A percentile compares a stretch with the other conserved stretches of the same genome.
Conservation (phyloP, 2,888 invertebrate species). For the Drosophila rellima region DNA sequence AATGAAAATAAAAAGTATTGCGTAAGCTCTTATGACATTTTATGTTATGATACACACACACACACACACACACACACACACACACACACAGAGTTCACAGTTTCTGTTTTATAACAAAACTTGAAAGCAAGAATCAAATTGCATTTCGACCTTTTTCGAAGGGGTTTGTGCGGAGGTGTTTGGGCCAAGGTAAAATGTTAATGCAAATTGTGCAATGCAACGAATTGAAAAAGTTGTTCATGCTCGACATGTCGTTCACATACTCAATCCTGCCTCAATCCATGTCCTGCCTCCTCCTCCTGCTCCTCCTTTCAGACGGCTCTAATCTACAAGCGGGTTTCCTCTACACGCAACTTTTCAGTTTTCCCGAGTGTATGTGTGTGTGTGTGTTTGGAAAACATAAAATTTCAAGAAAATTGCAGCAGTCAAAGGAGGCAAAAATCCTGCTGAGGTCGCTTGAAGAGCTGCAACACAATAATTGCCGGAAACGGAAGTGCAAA, state of each 20-base stretch:
- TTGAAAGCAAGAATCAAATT: constrained; percentile 53
- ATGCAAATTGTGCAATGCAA: constrained; percentile 69
- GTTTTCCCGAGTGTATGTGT: constrained; percentile 1
- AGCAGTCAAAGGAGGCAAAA: constrained; percentile 43
- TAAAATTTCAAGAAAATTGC: constrained; percentile 63
- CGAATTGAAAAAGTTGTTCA: constrained; percentile 76
- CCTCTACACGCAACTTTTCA: constrained; percentile 26
- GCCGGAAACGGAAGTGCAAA: constrained; percentile 81
- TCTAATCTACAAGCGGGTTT: constrained; percentile 1
- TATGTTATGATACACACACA: constrained; percentile 9
- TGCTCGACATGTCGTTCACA: constrained; percentile 53
- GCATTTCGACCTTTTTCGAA: constrained; percentile 30
- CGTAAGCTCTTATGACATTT: constrained; percentile 30
- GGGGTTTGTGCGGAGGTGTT: neutral
- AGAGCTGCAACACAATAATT: constrained; percentile 63
- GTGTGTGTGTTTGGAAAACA: constrained; percentile 44
- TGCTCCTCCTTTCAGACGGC: neutral
- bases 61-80: neutral
- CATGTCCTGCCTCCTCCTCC: neutral
- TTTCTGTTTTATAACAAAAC: constrained; percentile 32
- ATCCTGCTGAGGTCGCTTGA: constrained; percentile 44
- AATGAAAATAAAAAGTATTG: constrained; percentile 6
- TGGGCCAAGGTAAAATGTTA: constrained; percentile 44
- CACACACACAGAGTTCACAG: neutral
- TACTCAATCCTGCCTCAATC: constrained; percentile 6